Base-by-base conservation (phyloP, 2,888 invertebrate genomes). In the Agrochola litura region DNA sequence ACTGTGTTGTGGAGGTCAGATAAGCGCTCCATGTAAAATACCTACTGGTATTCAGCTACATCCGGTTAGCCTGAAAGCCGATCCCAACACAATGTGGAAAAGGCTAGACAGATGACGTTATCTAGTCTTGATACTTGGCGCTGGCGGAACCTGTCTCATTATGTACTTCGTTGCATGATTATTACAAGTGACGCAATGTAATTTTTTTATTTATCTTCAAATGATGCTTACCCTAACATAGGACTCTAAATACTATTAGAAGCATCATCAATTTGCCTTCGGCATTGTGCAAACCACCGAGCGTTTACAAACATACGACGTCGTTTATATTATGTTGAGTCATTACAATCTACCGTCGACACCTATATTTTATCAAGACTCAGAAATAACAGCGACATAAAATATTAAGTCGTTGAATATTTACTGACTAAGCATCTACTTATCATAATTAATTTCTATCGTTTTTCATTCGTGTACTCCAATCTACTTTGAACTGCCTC, bases 401-500 rank as follows among this genome's bases (percentile, higher is more conserved):
- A 64, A n/a, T 64, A 64, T 64, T 22, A 8, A n/a, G 4, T 41
- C 8, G 14, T 9, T 22, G 41, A 41, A n/a, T 3, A 64, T 43
- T n/a, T 16, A n/a, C 5, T 41, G 30, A 49, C 19, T 60, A 41
- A 22, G 8, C 5, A 61, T 19, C 25, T 52, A 75, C 41, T 58
- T 71, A 58, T 5, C 41, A 14, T 75, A 30, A 75, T 73, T 30
- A 74, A 43, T 60, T 30, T 3, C 22, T 30, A 60, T 37, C 12
- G 19, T 12, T 49, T 74, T 49, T 74, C 19, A 25, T 16, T 30
- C 3, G 8, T 46, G 3, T 3, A 46, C 19, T 30, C 4, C 19
- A 64, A 74, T 76, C 37, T 25, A 49, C 25, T 49, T 64, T 25
- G 25, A 76, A 37, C 46, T 22, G 76, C 8, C 30, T 61, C 12